Conservation (phyloP, 2,797 vertebrate species). For the Syncerus caffer region DNA sequence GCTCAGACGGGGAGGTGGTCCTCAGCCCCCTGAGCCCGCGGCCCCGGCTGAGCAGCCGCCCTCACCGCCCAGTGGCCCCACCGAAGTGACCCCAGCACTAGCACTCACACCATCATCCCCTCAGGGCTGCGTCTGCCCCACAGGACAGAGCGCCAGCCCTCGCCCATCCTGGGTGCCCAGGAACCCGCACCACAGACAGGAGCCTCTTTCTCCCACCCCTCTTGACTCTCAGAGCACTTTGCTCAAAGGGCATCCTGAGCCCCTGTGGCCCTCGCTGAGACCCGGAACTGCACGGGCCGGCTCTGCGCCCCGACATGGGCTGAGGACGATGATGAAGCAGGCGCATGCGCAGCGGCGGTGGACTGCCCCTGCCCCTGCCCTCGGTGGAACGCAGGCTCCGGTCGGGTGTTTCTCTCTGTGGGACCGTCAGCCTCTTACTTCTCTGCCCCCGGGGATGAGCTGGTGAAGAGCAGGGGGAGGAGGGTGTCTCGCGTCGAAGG, state of each 20-base stretch:
- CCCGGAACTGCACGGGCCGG: accelerated
- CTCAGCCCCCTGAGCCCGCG: accelerated
- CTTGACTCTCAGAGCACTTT: neutral
- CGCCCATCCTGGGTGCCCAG: accelerated
- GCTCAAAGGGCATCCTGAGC: neutral
- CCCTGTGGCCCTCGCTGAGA: accelerated
- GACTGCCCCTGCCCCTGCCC: neutral
- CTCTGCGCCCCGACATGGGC: accelerated
- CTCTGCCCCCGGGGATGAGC: neutral
- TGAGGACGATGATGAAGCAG: accelerated
- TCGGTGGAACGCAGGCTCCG: accelerated
- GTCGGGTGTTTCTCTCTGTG: accelerated
- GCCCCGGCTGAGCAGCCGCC: accelerated
- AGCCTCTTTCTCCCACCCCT: accelerated
- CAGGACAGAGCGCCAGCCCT: neutral
- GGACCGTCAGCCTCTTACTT: accelerated
- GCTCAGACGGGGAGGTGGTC: neutral
- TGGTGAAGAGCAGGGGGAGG: neutral
- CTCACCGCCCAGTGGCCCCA: accelerated
- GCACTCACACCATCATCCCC: neutral
- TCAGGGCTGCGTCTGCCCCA: too few relatives aligned
- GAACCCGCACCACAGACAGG: accelerated
- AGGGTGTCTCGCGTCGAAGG: neutral
- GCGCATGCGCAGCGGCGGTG: accelerated
- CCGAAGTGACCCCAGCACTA: neutral